phyloP scores from a whole-genome alignment of 1,140 invertebrate species.

The Helicoverpa armigera region DNA sequence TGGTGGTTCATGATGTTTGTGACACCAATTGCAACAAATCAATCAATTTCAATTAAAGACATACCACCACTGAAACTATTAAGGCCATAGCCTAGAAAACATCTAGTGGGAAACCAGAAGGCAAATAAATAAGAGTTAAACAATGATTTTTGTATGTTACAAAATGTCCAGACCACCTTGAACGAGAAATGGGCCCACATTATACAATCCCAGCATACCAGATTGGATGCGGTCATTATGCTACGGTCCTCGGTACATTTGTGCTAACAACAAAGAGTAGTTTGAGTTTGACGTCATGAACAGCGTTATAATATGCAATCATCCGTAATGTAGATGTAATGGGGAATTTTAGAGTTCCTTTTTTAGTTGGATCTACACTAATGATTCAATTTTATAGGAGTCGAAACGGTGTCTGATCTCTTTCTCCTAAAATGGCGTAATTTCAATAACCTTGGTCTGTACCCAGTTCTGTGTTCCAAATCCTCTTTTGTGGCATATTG shows the following conservation, averaged over 20 bases:
- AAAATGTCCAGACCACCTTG: constrained; percentile 1
- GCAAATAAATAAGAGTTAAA: not conserved
- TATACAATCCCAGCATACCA: constrained; percentile 1
- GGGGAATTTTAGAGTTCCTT: not conserved
- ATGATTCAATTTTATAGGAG: too few relatives aligned
- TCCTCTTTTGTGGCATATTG: too few relatives aligned
- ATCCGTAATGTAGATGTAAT: not conserved
- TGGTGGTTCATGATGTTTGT: too few relatives aligned
- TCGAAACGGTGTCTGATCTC: too few relatives aligned
- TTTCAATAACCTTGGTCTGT: too few relatives aligned
- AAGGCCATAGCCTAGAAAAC: too few relatives aligned
- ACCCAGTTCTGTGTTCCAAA: too few relatives aligned
- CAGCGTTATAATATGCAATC: not conserved
- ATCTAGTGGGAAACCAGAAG: not conserved
- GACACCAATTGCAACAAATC: too few relatives aligned
- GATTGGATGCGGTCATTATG: constrained; percentile 19
- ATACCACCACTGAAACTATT: too few relatives aligned
- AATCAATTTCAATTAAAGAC: too few relatives aligned
- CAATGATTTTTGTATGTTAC: not conserved
- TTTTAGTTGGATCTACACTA: too few relatives aligned
- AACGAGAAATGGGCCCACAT: not conserved
- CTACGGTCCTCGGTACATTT: not conserved
- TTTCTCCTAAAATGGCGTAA: too few relatives aligned
- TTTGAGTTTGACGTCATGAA: not conserved
- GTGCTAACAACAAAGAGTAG: not conserved